Evolutionary conservation across 2,888 invertebrate species (phyloP), one percentile per base, ranked within the genome.

Genomic region (Heteromurus nitidus): DNA sequence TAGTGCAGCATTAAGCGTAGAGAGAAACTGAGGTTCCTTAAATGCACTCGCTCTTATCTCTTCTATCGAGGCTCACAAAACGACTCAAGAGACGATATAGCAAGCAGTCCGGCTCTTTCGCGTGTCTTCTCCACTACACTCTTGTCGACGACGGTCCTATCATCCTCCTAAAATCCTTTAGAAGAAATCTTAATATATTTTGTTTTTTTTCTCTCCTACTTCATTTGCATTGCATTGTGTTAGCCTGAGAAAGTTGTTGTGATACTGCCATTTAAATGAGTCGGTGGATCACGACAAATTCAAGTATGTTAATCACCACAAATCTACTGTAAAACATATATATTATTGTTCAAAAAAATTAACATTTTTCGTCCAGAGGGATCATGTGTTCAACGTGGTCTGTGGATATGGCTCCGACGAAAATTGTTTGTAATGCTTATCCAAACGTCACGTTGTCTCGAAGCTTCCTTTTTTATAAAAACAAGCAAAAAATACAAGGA

Each of bases 331-430:
- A n/a, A n/a, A n/a, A n/a, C n/a, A n/a, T n/a, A n/a, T n/a, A n/a
- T n/a, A n/a, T n/a, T n/a, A n/a, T n/a, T n/a, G n/a, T n/a, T n/a
- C n/a, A n/a, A n/a, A n/a, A n/a, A n/a, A n/a, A n/a, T n/a, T n/a
- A n/a, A n/a, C n/a, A n/a, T n/a, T n/a, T n/a, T n/a, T n/a, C n/a
- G n/a, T n/a, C n/a, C n/a, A n/a, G n/a, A n/a, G n/a, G n/a, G 55
- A 55, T 55, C 55, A 55, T 55, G 55, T 55, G 55, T 55, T 26
- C 24, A 55, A 11, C 26, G 26, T 18, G 55, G 26, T 55, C 55
- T 26, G 44, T 9, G 47, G n/a, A 28, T 7, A 30, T 62, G 62
- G 62, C 62, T 62, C 62, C 62, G 31, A 62, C 31, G 31, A 11
- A 30, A 62, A 28, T 62, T 30, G 16, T 62, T 30, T 31, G 3